These are phyloP conservation scores for Caenorhabditis wallacei DNA, from an alignment of 2,888 invertebrate genomes.

Conservation along the genomic window DNA sequence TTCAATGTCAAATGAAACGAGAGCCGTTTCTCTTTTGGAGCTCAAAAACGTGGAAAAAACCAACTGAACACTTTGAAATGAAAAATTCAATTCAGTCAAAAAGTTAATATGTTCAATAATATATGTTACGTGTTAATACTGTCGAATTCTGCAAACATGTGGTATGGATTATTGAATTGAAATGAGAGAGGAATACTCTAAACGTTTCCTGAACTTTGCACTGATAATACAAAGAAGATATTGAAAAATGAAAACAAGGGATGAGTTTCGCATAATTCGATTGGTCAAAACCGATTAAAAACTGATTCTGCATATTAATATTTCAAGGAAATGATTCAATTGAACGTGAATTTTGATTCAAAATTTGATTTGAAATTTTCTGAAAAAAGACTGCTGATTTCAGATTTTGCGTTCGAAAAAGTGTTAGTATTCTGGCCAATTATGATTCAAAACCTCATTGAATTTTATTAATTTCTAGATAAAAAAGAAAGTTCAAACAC, in stretches of 20 bases:
- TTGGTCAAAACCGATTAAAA: slow-evolving; percentile 7
- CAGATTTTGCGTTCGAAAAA: too few relatives aligned
- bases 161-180: slow-evolving; percentile 2
- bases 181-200: background rate
- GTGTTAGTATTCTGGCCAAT: too few relatives aligned
- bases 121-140: too few relatives aligned
- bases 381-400: background rate
- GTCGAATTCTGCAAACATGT: slow-evolving; percentile 5
- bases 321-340: background rate
- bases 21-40: too few relatives aligned
- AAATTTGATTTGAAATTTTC: background rate
- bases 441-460: too few relatives aligned
- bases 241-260: background rate
- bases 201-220: slow-evolving; percentile 14
- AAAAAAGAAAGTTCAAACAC: too few relatives aligned
- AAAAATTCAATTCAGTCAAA: too few relatives aligned
- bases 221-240: slow-evolving; percentile 2
- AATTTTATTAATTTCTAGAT: too few relatives aligned
- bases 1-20: slow-evolving; percentile 8
- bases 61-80: too few relatives aligned
- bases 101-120: too few relatives aligned
- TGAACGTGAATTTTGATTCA: background rate
- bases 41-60: too few relatives aligned
- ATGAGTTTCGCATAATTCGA: background rate
- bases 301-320: background rate